Conservation (phyloP, 2,888 invertebrate genomes). For the Lathronympha strigana region DNA sequence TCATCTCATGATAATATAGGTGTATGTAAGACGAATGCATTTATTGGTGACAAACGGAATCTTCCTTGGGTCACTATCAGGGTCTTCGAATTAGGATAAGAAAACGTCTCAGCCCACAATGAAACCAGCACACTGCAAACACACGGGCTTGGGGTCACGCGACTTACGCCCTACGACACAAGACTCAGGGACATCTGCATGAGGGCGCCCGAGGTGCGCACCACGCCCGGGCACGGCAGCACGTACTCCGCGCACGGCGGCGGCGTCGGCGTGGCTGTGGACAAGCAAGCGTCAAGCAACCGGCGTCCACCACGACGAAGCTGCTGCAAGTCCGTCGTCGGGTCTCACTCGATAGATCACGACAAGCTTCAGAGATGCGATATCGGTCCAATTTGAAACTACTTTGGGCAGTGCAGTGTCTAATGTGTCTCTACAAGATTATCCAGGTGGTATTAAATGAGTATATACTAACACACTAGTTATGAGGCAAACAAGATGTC, state of each 20-base stretch:
- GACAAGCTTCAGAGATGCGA: conserved; percentile 12
- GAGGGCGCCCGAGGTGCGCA: conserved; percentile 65
- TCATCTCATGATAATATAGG: background rate
- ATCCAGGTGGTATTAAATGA: background rate
- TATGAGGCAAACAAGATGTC: too few species aligned
- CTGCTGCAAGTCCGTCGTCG: conserved; percentile 21
- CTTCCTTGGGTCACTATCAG: background rate
- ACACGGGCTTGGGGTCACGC: conserved; percentile 44
- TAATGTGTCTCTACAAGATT: background rate
- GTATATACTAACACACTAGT: too few species aligned
- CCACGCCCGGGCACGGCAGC: conserved; percentile 76
- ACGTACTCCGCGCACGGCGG: conserved; percentile 66
- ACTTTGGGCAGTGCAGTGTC: background rate
- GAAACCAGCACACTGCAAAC: conserved; percentile 47
- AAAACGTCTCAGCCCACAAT: conserved; percentile 33
- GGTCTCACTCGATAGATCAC: conserved; percentile 24
- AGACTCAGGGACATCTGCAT: conserved; percentile 62
- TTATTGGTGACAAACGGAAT: background rate
- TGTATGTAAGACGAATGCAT: background rate
- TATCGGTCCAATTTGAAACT: too few species aligned
- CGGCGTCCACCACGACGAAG: too few species aligned
- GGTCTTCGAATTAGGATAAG: conserved; percentile 3
- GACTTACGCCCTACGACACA: conserved; percentile 72
- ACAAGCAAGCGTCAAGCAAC: conserved; percentile 53
- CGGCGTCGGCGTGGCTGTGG: conserved; percentile 56